Evolutionary conservation across 2,888 invertebrate genomes (phyloP).

Genomic region (Brachyptera putata): DNA sequence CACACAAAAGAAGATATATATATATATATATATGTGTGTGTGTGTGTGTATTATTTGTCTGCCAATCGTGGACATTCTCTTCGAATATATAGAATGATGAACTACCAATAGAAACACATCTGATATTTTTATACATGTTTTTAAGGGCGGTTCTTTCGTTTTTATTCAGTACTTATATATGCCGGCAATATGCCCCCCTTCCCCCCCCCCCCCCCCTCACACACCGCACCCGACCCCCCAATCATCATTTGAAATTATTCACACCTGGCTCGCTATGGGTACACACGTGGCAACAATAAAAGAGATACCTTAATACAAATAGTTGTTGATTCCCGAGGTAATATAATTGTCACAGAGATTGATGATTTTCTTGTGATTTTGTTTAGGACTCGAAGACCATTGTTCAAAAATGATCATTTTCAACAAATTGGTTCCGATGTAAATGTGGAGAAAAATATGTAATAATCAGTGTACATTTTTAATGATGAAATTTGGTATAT

Average conservation of each 20-base stretch:
- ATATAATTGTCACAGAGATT: too few relatives aligned
- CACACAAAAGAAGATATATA: background rate
- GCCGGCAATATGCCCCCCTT: constrained; percentile 6
- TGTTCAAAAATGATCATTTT: too few relatives aligned
- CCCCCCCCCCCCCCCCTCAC: background rate
- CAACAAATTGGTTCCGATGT: too few relatives aligned
- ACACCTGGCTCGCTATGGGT: constrained; percentile 11
- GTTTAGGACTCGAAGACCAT: too few relatives aligned
- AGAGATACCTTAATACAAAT: too few relatives aligned
- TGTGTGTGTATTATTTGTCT: too few relatives aligned
- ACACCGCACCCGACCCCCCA: background rate
- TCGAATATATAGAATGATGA: background rate
- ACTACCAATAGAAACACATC: constrained; percentile 8
- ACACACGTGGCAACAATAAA: background rate
- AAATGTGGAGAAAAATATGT: too few relatives aligned
- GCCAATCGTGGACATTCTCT: background rate
- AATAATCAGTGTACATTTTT: too few relatives aligned
- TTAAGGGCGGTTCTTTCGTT: constrained; percentile 11
- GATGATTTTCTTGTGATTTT: too few relatives aligned
- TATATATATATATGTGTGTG: too few relatives aligned
- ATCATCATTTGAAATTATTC: constrained; percentile 4
- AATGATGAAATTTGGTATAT: too few relatives aligned
- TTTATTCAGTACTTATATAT: constrained; percentile 12
- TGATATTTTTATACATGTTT: constrained; percentile 6
- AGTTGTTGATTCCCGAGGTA: too few relatives aligned